Percentiles rank a stretch among this genome's conserved stretches.
Evolutionary conservation across 2,113 vertebrate genomes (phyloP).

Genomic region (Talpa occidentalis): DNA sequence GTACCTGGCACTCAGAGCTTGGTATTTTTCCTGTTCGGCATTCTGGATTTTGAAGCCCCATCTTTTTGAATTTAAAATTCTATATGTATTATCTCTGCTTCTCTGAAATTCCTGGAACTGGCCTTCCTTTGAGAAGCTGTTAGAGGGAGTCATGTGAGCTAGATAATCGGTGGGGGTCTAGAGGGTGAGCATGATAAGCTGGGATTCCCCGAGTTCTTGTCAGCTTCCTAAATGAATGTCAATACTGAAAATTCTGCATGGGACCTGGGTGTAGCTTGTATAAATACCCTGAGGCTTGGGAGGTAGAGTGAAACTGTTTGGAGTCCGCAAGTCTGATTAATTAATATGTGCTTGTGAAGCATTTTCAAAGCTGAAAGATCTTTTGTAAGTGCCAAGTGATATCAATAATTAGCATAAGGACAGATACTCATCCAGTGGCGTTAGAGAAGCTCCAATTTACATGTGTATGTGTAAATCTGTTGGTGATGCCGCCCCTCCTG

Average conservation of each 20-base stretch:
- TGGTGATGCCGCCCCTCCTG: neutral
- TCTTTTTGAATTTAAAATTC: slow-evolving; percentile 33
- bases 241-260: neutral
- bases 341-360: slow-evolving; percentile 57
- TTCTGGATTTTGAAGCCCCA: neutral
- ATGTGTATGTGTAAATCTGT: neutral
- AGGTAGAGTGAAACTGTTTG: slow-evolving; percentile 38
- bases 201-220: neutral
- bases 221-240: neutral
- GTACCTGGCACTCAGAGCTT: neutral
- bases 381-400: neutral
- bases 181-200: neutral
- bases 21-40: neutral
- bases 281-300: slow-evolving; percentile 55
- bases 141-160: neutral
- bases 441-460: neutral
- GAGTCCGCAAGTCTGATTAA: slow-evolving; percentile 36
- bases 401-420: slow-evolving; percentile 48
- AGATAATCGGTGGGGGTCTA: neutral
- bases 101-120: neutral
- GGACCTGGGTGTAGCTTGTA: neutral
- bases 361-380: slow-evolving; percentile 55
- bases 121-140: neutral
- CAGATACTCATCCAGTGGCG: neutral
- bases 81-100: neutral